A percentile compares a stretch with the other conserved stretches of the same genome.
These are phyloP conservation scores for Coracopsis vasa DNA, from an alignment of 2,113 vertebrate species.

Conservation along the genomic window DNA sequence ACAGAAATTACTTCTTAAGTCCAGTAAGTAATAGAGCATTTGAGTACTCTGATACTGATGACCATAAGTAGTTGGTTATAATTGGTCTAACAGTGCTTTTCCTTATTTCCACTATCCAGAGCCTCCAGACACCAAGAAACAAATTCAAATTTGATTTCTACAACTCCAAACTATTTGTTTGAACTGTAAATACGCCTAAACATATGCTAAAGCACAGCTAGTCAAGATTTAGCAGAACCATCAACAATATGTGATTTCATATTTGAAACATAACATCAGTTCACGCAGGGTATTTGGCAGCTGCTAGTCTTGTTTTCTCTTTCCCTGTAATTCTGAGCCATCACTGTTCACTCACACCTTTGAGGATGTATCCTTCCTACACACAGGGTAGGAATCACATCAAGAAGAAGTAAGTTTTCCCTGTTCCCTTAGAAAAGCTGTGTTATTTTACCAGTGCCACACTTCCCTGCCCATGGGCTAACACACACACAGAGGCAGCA, in stretches of 20 bases:
- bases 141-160: background rate
- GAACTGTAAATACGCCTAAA: background rate
- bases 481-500: background rate
- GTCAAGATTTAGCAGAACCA: background rate
- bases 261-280: background rate
- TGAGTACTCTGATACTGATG: background rate
- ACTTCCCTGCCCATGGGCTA: background rate
- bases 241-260: background rate
- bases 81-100: background rate
- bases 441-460: background rate
- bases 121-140: background rate
- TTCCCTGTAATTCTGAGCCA: background rate
- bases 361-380: background rate
- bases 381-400: background rate
- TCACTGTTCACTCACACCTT: background rate
- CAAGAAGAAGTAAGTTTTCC: background rate
- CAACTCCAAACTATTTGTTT: background rate
- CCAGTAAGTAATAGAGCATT: background rate
- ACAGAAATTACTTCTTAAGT: background rate
- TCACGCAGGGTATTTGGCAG: background rate
- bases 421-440: background rate
- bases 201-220: background rate
- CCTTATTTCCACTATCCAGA: background rate
- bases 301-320: background rate
- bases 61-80: background rate